Evolutionary conservation across 2,888 invertebrate genomes (phyloP), one percentile per base, ranked within the genome.

Genomic region (Pyrrhosoma nymphula): DNA sequence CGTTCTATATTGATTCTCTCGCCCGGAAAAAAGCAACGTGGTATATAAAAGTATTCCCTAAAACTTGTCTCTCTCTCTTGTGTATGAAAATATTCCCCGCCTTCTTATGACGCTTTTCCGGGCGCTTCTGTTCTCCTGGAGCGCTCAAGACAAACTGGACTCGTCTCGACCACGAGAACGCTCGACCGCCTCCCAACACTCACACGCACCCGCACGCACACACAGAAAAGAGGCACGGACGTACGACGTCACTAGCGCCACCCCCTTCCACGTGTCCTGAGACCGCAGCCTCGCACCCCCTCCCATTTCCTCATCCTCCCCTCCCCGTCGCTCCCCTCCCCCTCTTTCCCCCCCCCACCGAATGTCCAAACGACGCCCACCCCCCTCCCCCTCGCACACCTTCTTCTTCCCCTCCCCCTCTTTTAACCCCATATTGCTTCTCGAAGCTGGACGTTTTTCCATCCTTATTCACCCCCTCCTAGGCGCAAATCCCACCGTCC

Each of bases 101-200:
- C 14, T 10, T 75, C 93, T 55, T 47, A 35, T 26, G 3, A 20
- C 10, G 20, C 26, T 39, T 89, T 56, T 56, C 56, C 60, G n/a
- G 8, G 91, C 69, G 93, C 93, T 63, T 63, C 93, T 63, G 69
- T 39, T 93, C 69, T 69, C n/a, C 93, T 93, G 56, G 69, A 93
- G 93, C 93, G 69, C 93, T 47, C 93, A 69, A 63, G 93, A 93
- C 69, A 55, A 18, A 93, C 93, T 93, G 93, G 91, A 63, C 91
- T 91, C 60, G 60, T 14, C 60, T 60, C 60, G 60, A 60, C 60
- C 60, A 20, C 60, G 20, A 14, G 60, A 60, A 20, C 60, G 16
- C 60, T 60, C 60, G 18, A 20, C 60, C 60, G 60, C 60, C 60
- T 60, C 60, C n/a, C 60, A 2, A 20, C 20, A 60, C 60, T 60